A percentile compares a stretch with the other conserved stretches of the same genome.
Evolutionary conservation across 2,888 invertebrate species (phyloP).

Genomic region (Pelosia muscerda): DNA sequence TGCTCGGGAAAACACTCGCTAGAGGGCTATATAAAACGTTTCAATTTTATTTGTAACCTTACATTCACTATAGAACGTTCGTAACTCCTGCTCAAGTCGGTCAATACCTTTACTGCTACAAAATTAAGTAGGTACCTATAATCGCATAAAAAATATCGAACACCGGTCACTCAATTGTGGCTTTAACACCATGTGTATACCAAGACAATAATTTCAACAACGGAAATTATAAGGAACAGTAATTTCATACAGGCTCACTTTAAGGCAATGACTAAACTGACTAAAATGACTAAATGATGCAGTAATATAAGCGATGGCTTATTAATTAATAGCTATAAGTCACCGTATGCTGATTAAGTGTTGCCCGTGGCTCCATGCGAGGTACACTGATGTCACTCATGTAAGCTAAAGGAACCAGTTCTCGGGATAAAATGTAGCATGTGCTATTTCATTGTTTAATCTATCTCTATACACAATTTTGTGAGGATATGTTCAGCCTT

Average conservation of each 20-base stretch:
- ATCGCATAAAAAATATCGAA: background rate
- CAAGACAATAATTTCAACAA: background rate
- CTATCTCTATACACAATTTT: too few species aligned
- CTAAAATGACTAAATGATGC: background rate
- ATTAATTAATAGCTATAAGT: background rate
- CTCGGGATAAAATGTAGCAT: too few species aligned
- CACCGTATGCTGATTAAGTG: background rate
- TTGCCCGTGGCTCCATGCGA: background rate
- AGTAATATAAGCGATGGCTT: background rate
- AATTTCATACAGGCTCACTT: background rate
- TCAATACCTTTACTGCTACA: background rate
- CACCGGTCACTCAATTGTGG: background rate
- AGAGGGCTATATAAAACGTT: too few species aligned
- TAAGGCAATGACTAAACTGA: background rate
- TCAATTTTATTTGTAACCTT: too few species aligned
- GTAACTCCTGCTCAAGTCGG: background rate
- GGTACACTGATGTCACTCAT: background rate
- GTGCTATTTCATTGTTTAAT: too few species aligned
- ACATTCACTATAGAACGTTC: background rate
- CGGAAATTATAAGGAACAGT: background rate
- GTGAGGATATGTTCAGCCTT: too few species aligned
- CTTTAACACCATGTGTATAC: constrained; percentile 10
- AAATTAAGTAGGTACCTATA: constrained; percentile 7
- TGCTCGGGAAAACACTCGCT: background rate
- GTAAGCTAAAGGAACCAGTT: background rate